A percentile compares a stretch with the other conserved stretches of the same genome.
Evolutionary conservation across 2,888 invertebrate genomes (phyloP).

Genomic region (Hyposoter didymator): DNA sequence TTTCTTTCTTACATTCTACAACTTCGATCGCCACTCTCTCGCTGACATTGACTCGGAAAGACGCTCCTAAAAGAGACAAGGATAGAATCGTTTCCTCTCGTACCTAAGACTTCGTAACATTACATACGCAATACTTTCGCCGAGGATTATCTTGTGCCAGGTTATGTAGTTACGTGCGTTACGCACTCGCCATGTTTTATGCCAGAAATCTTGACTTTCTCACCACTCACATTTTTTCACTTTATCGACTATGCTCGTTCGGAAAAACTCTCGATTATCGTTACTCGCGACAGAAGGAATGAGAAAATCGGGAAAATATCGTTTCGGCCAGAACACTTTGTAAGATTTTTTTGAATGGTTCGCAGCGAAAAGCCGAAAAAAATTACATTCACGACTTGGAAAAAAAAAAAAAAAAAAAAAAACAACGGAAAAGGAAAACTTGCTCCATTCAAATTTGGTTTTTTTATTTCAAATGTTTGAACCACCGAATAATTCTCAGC

Average conservation of each 20-base stretch:
- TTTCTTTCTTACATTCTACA: conserved; percentile 40
- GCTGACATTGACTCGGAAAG: conserved; percentile 65
- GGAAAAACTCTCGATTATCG: neutral
- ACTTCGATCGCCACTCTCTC: conserved; percentile 59
- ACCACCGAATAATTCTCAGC: neutral
- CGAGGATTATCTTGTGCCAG: conserved; percentile 19
- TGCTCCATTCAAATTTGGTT: no score
- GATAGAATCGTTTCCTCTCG: conserved; percentile 12
- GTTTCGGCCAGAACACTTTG: neutral
- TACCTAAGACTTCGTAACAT: conserved; percentile 11
- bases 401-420: neutral
- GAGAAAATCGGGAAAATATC: neutral
- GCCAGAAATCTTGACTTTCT: conserved; percentile 36
- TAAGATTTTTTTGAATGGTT: neutral
- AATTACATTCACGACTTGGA: neutral
- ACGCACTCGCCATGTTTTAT: conserved; percentile 7
- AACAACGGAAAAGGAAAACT: no score
- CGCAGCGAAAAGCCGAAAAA: neutral
- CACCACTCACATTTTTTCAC: conserved; percentile 24
- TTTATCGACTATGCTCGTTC: neutral
- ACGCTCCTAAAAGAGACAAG: conserved; percentile 34
- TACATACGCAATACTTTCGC: conserved; percentile 34
- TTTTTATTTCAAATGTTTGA: neutral
- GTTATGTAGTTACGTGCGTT: conserved; percentile 10
- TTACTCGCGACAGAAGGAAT: neutral